Evolutionary conservation across 1,140 invertebrate species (phyloP).

Genomic region (Amphibalanus amphitrite): DNA sequence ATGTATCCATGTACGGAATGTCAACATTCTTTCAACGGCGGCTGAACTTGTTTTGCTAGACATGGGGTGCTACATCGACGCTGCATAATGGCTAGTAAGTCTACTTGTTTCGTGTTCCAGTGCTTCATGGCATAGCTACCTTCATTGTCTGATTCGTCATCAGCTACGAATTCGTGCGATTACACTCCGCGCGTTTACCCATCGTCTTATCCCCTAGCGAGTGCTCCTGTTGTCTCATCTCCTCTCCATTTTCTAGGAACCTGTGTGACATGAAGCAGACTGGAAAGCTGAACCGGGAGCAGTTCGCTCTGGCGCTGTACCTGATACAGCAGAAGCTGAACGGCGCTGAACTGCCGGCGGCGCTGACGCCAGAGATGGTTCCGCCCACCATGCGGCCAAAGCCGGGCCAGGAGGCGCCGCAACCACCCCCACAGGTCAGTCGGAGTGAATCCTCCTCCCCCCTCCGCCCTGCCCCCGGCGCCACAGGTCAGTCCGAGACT

Average conservation of each 20-base stretch:
- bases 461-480: too few relatives aligned
- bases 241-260: constrained; percentile 38
- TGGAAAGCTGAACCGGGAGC: constrained; percentile 83
- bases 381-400: constrained; percentile 43
- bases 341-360: constrained; percentile 55
- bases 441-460: too few relatives aligned
- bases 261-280: constrained; percentile 77
- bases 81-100: too few relatives aligned
- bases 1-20: too few relatives aligned
- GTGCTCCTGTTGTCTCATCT: neutral
- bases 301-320: constrained; percentile 92
- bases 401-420: constrained; percentile 12
- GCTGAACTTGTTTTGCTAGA: too few relatives aligned
- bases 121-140: neutral
- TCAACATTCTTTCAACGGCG: too few relatives aligned
- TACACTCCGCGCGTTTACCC: neutral
- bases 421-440: neutral
- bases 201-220: neutral
- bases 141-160: neutral
- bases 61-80: too few relatives aligned
- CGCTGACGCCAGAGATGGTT: constrained; percentile 61
- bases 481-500: too few relatives aligned
- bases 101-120: neutral
- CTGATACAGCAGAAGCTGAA: constrained; percentile 68
- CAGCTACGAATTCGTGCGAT: neutral